A percentile compares a stretch with the other conserved stretches of the same genome.
phyloP scores from a whole-genome alignment of 1,140 invertebrate species.

The Saccostrea echinata region DNA sequence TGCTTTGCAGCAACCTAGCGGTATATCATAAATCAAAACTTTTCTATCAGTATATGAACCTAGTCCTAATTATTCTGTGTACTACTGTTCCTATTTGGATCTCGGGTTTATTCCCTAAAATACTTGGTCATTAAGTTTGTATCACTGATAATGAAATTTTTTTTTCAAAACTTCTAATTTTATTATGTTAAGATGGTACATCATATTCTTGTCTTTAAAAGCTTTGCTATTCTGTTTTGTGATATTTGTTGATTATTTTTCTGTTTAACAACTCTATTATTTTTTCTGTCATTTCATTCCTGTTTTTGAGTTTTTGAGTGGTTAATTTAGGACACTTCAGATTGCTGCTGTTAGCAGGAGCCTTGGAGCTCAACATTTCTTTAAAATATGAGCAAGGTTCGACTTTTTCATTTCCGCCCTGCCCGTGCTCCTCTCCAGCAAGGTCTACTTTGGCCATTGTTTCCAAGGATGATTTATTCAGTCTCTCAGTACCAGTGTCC shows the following conservation, averaged over 20 bases:
- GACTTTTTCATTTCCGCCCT: neutral
- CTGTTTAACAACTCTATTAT: neutral
- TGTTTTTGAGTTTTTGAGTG: neutral
- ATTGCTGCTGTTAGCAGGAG: neutral
- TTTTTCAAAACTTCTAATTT: neutral
- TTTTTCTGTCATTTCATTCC: too few relatives aligned
- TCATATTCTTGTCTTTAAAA: too few relatives aligned
- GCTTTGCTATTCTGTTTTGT: too few relatives aligned
- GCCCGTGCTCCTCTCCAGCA: neutral
- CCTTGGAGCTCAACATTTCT: neutral
- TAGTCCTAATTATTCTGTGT: too few relatives aligned
- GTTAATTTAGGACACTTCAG: slow-evolving; percentile 1
- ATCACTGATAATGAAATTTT: neutral
- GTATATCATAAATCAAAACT: too few relatives aligned
- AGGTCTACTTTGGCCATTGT: neutral
- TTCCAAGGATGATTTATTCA: neutral
- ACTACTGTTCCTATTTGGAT: too few relatives aligned
- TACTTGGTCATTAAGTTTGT: too few relatives aligned
- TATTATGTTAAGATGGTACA: neutral
- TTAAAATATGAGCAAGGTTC: neutral
- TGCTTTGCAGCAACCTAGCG: too few relatives aligned
- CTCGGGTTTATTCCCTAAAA: too few relatives aligned
- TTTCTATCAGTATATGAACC: too few relatives aligned
- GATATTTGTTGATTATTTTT: neutral
- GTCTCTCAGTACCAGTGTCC: neutral